Conservation (phyloP, 2,113 vertebrate species). For the Arizona elegans region DNA sequence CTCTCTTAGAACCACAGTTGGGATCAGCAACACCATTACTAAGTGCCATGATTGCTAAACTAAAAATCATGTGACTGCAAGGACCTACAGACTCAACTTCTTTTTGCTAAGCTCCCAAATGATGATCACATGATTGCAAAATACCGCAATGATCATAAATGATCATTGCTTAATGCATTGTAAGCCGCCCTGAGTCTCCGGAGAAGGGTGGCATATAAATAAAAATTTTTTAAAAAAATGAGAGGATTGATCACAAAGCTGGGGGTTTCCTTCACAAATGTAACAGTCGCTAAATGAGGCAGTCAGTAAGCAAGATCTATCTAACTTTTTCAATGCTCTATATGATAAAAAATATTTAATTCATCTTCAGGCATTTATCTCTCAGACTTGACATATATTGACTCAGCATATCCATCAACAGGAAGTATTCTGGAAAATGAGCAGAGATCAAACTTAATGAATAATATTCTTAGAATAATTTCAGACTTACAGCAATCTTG, state of each 20-base stretch:
- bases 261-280: not conserved
- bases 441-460: conserved; percentile 97
- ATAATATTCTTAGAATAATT: conserved; percentile 97
- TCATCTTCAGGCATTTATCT: conserved; percentile 90
- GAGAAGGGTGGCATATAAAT: too few relatives aligned
- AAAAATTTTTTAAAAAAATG: too few relatives aligned
- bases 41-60: not conserved
- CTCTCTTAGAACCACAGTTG: not conserved
- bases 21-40: not conserved
- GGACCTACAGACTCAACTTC: not conserved
- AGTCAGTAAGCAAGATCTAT: not conserved
- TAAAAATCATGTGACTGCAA: not conserved
- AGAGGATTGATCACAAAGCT: not conserved
- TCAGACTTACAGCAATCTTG: conserved; percentile 96
- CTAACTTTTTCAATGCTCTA: not conserved
- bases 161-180: too few relatives aligned
- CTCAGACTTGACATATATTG: conserved; percentile 95
- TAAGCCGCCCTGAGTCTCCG: too few relatives aligned
- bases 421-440: conserved; percentile 98
- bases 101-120: not conserved
- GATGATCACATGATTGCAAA: not conserved
- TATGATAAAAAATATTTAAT: conserved; percentile 33
- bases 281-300: not conserved
- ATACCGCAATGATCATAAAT: not conserved
- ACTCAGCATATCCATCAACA: conserved; percentile 96